These are phyloP conservation scores for Protonemura montana DNA, from an alignment of 2,888 invertebrate genomes.

Conservation along the genomic window DNA sequence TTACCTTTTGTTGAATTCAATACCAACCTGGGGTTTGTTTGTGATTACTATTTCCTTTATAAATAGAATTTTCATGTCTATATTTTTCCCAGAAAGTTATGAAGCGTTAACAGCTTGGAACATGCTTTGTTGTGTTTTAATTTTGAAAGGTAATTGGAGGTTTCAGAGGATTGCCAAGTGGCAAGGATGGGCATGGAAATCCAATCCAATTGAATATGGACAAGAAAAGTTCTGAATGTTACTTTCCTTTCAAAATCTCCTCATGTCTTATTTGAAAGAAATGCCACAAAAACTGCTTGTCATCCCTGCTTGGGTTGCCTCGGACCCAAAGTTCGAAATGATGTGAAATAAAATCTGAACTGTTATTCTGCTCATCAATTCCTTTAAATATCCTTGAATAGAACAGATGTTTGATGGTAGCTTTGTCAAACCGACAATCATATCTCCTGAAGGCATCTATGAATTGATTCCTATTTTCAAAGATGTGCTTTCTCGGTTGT, in stretches of 20 bases:
- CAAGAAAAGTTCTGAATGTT: slow-evolving; percentile 22
- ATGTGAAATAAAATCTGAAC: slow-evolving; percentile 16
- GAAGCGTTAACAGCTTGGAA: too few species aligned
- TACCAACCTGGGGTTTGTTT: background rate
- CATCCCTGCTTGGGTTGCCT: slow-evolving; percentile 27
- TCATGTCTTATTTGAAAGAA: background rate
- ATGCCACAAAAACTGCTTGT: background rate
- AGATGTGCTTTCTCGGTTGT: too few species aligned
- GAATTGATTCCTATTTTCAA: too few species aligned
- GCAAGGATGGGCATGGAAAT: background rate
- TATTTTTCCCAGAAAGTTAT: too few species aligned
- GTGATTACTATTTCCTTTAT: background rate
- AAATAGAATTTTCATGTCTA: too few species aligned
- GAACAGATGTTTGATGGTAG: background rate
- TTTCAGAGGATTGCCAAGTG: too few species aligned
- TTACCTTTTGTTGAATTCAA: background rate
- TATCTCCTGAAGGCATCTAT: too few species aligned
- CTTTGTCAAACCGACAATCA: too few species aligned
- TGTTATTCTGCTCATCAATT: background rate
- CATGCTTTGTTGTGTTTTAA: background rate
- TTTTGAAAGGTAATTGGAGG: background rate
- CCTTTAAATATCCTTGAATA: slow-evolving; percentile 10
- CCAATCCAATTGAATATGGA: slow-evolving; percentile 2
- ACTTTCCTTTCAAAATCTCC: background rate
- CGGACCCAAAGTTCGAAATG: slow-evolving; percentile 34